Evolutionary conservation across 2,797 vertebrate species (phyloP).

Genomic region (Platyrinchus mystaceus): DNA sequence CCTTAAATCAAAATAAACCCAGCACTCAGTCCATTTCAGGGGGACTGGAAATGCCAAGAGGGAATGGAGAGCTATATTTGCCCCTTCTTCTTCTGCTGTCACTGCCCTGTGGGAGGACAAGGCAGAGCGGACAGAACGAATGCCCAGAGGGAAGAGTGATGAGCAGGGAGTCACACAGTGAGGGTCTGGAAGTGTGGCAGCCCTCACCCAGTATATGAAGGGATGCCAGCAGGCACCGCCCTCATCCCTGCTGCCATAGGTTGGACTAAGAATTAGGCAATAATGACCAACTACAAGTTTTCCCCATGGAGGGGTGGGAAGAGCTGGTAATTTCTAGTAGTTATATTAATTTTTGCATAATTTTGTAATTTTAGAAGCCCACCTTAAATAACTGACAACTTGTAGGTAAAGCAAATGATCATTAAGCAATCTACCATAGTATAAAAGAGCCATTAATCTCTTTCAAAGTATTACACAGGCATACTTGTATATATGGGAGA

Average conservation of each 20-base stretch:
- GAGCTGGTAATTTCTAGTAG: background rate
- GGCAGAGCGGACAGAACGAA: background rate
- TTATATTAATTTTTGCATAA: background rate
- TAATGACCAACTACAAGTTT: fast-evolving
- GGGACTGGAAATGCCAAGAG: fast-evolving
- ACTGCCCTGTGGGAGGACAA: background rate
- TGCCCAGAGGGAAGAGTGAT: background rate
- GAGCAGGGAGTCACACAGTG: fast-evolving
- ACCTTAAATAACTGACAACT: background rate
- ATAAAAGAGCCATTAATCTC: background rate
- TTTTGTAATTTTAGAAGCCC: too few relatives aligned
- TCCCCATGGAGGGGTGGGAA: fast-evolving
- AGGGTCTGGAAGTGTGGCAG: background rate
- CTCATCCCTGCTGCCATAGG: background rate
- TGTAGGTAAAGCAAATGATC: background rate
- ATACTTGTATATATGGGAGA: fast-evolving
- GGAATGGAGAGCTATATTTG: background rate
- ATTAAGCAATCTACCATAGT: background rate
- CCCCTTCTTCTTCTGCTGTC: fast-evolving
- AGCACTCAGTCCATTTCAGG: too few relatives aligned
- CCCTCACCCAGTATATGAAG: fast-evolving
- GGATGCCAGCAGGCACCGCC: background rate
- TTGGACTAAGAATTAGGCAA: background rate
- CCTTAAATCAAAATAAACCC: background rate
- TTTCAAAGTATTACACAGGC: background rate